Evolutionary conservation across 2,113 vertebrate genomes (phyloP), one percentile per base, ranked within the genome.

Genomic region (Nycticryphes semicollaris): DNA sequence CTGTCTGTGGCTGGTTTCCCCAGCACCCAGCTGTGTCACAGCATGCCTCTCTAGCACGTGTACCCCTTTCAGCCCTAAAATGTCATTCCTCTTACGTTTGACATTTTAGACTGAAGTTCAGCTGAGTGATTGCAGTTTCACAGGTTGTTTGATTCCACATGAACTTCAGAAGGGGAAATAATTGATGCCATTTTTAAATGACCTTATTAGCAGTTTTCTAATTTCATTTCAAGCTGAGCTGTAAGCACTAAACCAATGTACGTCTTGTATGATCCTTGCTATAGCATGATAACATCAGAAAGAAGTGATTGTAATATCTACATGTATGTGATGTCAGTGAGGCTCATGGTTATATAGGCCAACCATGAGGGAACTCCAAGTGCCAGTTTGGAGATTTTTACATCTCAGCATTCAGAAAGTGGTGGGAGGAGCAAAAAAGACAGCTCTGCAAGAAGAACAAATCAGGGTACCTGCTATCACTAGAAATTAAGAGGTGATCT

Each of bases 41-140:
- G 77, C 81, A 91, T 90, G 83, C 27, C 19, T 87, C 16, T 81
- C 35, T 41, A 95, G 74, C 66, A 41, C 1, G 0, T 0, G 0
- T 67, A 53, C 21, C 60, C 28, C 43, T 79, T 45, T 73, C 37
- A 57, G 48, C 16, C 66, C 45, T 77, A 59, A 92, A 91, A 54
- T 47, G 37, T 68, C 82, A 47, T 76, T 91, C 37, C 15, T 91
- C 41, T 69, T 31, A n/a, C 0, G 0, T 60, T 20, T 76, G 37
- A 23, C 62, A 69, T 76, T 92, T 94, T 54, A 79, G 39, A 64
- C 73, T 78, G 73, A 89, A 82, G 77, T 82, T 94, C 73, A 33
- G 6, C 48, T 84, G 66, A 66, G 47, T 45, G 35, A 17, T 48
- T 81, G 62, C 74, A 4, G 25, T 92, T 92, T 87, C 22, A 64